Conservation (phyloP, 2,797 vertebrate genomes). For the Siniperca scherzeri region DNA sequence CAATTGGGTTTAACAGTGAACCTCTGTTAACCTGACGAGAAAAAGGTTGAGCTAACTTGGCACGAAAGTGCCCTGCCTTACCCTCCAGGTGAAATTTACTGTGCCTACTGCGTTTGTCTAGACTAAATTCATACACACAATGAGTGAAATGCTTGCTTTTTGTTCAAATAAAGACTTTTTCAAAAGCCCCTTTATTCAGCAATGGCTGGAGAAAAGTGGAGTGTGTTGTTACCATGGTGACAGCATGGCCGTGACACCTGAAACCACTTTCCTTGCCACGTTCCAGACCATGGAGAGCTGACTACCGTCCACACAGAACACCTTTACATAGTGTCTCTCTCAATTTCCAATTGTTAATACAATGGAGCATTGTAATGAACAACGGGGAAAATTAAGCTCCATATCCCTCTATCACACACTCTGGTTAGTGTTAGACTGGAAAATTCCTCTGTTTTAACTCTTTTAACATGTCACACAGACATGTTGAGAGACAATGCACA, state of each 20-base stretch:
- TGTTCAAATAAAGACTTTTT: constrained; percentile 83
- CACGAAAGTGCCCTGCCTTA: constrained; percentile 42
- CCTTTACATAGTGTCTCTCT: constrained; percentile 74
- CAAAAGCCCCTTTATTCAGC: constrained; percentile 82
- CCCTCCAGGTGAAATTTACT: constrained; percentile 48
- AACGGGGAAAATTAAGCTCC: constrained; percentile 53
- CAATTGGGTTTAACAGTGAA: constrained; percentile 6
- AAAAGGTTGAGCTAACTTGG: constrained; percentile 45
- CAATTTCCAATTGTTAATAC: constrained; percentile 68
- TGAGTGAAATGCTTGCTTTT: constrained; percentile 76
- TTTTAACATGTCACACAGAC: constrained; percentile 27
- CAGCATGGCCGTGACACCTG: constrained; percentile 80
- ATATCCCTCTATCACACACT: constrained; percentile 35
- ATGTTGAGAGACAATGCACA: constrained; percentile 33
- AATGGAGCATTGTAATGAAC: constrained; percentile 74
- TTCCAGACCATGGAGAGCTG: constrained; percentile 73
- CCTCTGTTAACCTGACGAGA: constrained; percentile 37
- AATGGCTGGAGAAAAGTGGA: constrained; percentile 75
- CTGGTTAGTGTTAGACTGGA: constrained; percentile 44
- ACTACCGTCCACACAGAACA: constrained; percentile 76
- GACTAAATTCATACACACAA: constrained; percentile 74
- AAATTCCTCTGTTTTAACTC: constrained; percentile 46
- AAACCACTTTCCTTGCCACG: constrained; percentile 80
- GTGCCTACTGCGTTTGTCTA: constrained; percentile 69
- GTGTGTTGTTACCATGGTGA: constrained; percentile 84